A percentile compares a stretch with the other conserved stretches of the same genome.
These are phyloP conservation scores for Drosophila parabipectinata DNA, from an alignment of 1,140 invertebrate species.

Conservation along the genomic window DNA sequence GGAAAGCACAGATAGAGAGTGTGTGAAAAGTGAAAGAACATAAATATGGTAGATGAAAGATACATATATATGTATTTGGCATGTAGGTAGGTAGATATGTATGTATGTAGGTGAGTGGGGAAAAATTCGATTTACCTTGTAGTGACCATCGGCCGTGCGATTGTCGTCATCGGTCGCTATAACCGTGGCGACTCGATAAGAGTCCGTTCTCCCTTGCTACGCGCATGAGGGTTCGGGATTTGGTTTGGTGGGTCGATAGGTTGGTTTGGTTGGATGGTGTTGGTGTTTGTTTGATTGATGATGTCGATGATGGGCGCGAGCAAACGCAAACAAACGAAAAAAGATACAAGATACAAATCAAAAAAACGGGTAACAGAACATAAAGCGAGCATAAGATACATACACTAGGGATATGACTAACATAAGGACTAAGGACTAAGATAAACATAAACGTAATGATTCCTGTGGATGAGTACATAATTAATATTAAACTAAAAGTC, in stretches of 20 bases:
- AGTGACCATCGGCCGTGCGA: slow-evolving; percentile 95
- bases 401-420: slow-evolving; percentile 23
- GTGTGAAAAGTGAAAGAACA: slow-evolving; percentile 33
- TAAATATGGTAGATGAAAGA: slow-evolving; percentile 33
- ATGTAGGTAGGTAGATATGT: neutral
- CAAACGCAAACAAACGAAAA: slow-evolving; percentile 35
- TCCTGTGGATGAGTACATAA: slow-evolving; percentile 11
- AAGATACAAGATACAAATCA: slow-evolving; percentile 61
- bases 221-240: slow-evolving; percentile 3
- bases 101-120: slow-evolving; percentile 20
- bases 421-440: slow-evolving; percentile 21
- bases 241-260: slow-evolving; percentile 13
- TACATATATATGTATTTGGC: slow-evolving; percentile 1
- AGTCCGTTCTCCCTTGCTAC: slow-evolving; percentile 96
- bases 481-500: slow-evolving; percentile 7
- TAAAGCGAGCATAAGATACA: slow-evolving; percentile 40
- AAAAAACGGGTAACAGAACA: slow-evolving; percentile 57
- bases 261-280: slow-evolving; percentile 10
- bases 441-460: slow-evolving; percentile 14
- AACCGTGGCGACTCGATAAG: slow-evolving; percentile 96
- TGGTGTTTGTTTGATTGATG: slow-evolving; percentile 70
- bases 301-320: slow-evolving; percentile 63
- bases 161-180: slow-evolving; percentile 95
- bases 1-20: slow-evolving; percentile 9
- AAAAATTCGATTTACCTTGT: slow-evolving; percentile 89